Base-by-base conservation (phyloP, 2,888 invertebrate species). In the Zygaena filipendulae region DNA sequence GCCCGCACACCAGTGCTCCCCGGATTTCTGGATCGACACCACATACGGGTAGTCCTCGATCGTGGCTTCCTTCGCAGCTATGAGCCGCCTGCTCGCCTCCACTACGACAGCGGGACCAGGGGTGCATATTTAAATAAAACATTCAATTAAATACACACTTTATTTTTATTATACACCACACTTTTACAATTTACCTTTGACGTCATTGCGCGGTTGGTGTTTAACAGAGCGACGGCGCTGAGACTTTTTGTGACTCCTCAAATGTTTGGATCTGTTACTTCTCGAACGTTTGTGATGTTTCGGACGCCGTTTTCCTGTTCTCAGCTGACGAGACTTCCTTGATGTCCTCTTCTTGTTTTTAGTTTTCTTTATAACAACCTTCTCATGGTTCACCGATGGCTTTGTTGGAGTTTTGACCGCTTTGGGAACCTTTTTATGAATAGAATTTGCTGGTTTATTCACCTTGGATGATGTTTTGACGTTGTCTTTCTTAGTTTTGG, bases 1-100 rank as follows among this genome's bases (percentile, higher is more conserved):
- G 2, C 77, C 77, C 0, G 68, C 43, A 36, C 77, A 79, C 77
- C 77, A 79, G 33, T 79, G 77, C 36, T 60, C 47, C 0, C 36
- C 33, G 3, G 53, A 39, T 37, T 72, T 75, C 41, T 71, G 74
- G 16, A 79, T 70, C 3, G 77, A 72, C 9, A 75, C 59, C 37
- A 60, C 57, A 41, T 74, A 79, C 2, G 77, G 77, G 28, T 64
- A 77, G 21, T 69, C 58, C 25, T 63, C 66, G 21, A 72, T 68
- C 29, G 43, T 9, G 0, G 66, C 71, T 27, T 77, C 69, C 31
- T 43, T 53, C 4, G 53, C 64, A 3, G 60, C 54, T 34, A 63
- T 67, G 38, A 77, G 44, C 27, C 77, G 52, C 36, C 77, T 52
- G 24, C 45, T 41, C n/a, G 42, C 49, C 4, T 3, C 24, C 13